Evolutionary conservation across 2,113 vertebrate genomes (phyloP).

Genomic region (Pituophis catenifer): DNA sequence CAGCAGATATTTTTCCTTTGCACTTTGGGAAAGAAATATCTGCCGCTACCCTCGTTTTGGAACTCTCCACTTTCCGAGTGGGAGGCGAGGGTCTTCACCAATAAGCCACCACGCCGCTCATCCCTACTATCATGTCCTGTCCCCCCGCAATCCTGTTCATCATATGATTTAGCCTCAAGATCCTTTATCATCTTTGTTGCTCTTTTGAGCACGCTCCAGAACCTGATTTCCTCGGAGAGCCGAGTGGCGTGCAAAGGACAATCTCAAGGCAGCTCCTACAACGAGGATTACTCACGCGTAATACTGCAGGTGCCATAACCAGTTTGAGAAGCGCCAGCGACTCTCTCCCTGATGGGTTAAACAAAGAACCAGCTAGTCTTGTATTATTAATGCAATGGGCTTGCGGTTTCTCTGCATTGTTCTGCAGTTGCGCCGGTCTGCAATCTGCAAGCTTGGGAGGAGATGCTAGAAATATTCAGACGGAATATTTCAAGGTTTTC

Average conservation of each 20-base stretch:
- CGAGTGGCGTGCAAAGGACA: not conserved
- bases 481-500: not conserved
- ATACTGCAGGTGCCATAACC: not conserved
- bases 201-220: not conserved
- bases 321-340: not conserved
- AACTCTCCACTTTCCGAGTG: not conserved
- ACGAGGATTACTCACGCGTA: not conserved
- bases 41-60: not conserved
- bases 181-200: not conserved
- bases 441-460: not conserved
- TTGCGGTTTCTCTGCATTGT: not conserved
- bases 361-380: not conserved
- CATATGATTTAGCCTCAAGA: not conserved
- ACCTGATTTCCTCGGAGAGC: not conserved
- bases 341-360: not conserved
- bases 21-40: not conserved
- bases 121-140: accelerated
- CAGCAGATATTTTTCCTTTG: not conserved
- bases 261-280: not conserved
- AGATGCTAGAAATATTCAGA: not conserved
- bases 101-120: not conserved
- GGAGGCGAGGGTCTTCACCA: not conserved
- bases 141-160: not conserved
- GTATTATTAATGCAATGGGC: not conserved
- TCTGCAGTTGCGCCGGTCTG: not conserved